Conservation (phyloP, 1,140 invertebrate genomes). For the Uloborus diversus region DNA sequence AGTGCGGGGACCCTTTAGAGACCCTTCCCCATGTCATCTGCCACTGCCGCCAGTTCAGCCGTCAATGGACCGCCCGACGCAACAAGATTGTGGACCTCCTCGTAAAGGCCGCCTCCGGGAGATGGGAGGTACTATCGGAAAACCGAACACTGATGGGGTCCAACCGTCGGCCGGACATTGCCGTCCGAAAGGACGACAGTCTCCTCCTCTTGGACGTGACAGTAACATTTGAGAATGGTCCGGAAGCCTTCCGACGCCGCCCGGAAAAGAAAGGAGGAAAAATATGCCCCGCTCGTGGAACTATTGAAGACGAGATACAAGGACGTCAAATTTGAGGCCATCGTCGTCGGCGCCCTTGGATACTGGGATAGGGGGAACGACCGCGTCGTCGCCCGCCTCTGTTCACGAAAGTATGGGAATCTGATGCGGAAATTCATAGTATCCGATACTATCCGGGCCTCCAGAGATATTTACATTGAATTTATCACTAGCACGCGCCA, state of each 20-base stretch:
- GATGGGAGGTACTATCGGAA: no score
- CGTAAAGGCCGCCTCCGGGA: no score
- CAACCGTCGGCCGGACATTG: not conserved
- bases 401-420: not conserved
- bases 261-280: not conserved
- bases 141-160: no score
- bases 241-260: not conserved
- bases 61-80: no score
- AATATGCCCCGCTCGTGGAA: not conserved
- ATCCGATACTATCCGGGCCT: not conserved
- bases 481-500: no score
- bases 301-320: not conserved
- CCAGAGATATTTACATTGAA: not conserved
- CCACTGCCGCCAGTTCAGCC: no score
- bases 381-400: not conserved
- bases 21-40: no score
- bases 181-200: not conserved
- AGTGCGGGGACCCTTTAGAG: no score
- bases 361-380: not conserved
- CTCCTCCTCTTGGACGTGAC: not conserved
- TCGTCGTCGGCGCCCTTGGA: not conserved
- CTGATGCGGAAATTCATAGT: not conserved
- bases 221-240: not conserved
- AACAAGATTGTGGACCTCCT: no score
- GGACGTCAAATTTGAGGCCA: not conserved